Conservation (phyloP, 2,113 vertebrate genomes). For the Rhynchopsitta pachyrhyncha region DNA sequence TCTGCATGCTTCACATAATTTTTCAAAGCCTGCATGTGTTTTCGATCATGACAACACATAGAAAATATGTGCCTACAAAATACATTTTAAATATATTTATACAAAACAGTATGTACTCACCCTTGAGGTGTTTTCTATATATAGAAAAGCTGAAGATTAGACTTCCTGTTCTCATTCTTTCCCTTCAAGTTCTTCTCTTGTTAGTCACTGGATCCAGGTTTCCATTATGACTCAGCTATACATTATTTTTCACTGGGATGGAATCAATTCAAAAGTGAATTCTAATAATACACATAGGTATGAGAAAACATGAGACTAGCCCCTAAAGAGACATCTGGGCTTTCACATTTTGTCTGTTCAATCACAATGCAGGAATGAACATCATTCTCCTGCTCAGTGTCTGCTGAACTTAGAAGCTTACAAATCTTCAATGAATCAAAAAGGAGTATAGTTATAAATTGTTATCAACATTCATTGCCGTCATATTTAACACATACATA, state of each 20-base stretch:
- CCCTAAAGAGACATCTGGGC: neutral
- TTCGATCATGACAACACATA: slow-evolving; percentile 64
- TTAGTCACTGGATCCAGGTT: slow-evolving; percentile 12
- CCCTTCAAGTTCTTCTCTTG: neutral
- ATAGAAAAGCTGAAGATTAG: slow-evolving; percentile 64
- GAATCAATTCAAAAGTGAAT: neutral
- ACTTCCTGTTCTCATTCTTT: slow-evolving; percentile 14
- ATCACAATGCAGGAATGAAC: neutral
- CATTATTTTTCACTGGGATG: slow-evolving; percentile 17
- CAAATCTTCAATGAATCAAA: neutral
- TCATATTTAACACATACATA: neutral
- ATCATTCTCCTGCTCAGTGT: neutral
- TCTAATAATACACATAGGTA: neutral
- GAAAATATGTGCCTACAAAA: slow-evolving; percentile 72
- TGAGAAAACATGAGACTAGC: neutral
- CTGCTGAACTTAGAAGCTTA: neutral
- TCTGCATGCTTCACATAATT: slow-evolving; percentile 68
- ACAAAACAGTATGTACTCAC: slow-evolving; percentile 42
- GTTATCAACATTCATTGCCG: neutral
- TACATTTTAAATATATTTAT: slow-evolving; percentile 64
- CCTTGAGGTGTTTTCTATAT: slow-evolving; percentile 55
- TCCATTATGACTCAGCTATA: neutral
- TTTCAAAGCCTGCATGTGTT: slow-evolving; percentile 70
- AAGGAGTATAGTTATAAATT: neutral
- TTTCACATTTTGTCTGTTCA: neutral